phyloP scores from a whole-genome alignment of 2,113 vertebrate genomes.

The Pelmatolapia mariae region DNA sequence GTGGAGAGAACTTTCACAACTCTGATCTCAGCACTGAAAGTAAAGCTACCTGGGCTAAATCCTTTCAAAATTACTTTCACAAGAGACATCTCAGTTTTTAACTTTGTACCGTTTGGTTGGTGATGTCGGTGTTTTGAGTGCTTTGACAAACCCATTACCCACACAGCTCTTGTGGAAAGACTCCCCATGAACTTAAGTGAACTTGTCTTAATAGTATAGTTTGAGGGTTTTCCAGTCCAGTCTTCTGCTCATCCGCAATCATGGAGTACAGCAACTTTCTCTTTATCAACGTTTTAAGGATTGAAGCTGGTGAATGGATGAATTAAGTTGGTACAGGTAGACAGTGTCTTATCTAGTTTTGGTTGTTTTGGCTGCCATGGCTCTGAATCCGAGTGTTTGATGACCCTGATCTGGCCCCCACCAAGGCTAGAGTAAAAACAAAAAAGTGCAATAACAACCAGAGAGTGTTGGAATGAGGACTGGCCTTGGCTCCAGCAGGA shows the following conservation, averaged over 20 bases:
- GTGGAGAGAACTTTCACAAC: constrained; percentile 48
- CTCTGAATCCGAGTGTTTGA: neutral
- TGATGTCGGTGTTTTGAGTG: neutral
- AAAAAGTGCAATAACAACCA: neutral
- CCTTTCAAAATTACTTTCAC: neutral
- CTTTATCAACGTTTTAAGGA: rapidly evolving
- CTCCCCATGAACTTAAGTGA: neutral
- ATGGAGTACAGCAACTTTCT: neutral
- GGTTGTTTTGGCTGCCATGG: neutral
- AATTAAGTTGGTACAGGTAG: neutral
- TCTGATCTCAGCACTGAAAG: constrained; percentile 51
- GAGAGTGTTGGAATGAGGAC: neutral
- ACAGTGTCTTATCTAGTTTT: neutral
- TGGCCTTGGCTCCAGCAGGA: neutral
- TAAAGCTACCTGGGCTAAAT: neutral
- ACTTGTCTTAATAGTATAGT: neutral
- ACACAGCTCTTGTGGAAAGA: neutral
- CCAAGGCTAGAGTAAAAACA: neutral
- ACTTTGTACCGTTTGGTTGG: neutral
- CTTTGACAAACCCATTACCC: neutral
- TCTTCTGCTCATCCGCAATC: neutral
- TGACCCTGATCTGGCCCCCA: constrained; percentile 2
- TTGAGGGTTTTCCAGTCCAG: neutral
- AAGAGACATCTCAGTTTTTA: neutral
- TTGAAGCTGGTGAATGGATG: neutral